Evolutionary conservation across 2,113 vertebrate genomes (phyloP), one percentile per base, ranked within the genome.

Genomic region (Morone saxatilis): DNA sequence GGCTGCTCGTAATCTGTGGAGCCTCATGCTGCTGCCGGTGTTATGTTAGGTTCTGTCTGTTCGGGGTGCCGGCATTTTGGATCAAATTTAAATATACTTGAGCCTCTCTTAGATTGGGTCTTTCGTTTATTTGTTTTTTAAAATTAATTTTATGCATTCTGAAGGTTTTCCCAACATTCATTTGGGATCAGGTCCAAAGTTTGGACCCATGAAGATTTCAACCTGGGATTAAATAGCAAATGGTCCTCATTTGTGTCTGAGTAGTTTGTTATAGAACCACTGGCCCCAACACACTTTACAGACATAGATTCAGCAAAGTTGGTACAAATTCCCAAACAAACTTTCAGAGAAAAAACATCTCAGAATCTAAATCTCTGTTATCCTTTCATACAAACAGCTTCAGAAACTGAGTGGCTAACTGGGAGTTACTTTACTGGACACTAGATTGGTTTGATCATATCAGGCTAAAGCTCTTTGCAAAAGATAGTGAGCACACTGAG

Each of bases 401-500:
- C n/a, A 68, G 61, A 78, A 31, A 47, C 51, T 5, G 4, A 61
- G 43, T 4, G 57, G 50, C 56, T 59, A 54, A 60, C 67, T 38
- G 40, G 43, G 76, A 66, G 31, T 16, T 53, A 12, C 56, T 67
- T 77, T 51, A 50, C 66, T 71, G 78, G 68, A 70, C 53, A n/a
- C 60, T 40, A 13, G 77, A 85, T 68, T 82, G 70, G 57, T 69
- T 76, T 51, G 85, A 91, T 92, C 69, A 43, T 54, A 86, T 91
- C 81, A 67, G 65, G 31, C 69, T 61, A 8, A 84, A 86, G 71
- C 90, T 79, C 68, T 83, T 67, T 77, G 41, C 25, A 71, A 59
- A 75, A 88, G 84, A 89, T 70, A 53, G 43, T 5, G 51, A 81
- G 54, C 51, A 51, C 78, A 69, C 14, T 53, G 71, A 66, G 65